phyloP scores from a whole-genome alignment of 2,888 invertebrate genomes.

The Zonitis immaculata region DNA sequence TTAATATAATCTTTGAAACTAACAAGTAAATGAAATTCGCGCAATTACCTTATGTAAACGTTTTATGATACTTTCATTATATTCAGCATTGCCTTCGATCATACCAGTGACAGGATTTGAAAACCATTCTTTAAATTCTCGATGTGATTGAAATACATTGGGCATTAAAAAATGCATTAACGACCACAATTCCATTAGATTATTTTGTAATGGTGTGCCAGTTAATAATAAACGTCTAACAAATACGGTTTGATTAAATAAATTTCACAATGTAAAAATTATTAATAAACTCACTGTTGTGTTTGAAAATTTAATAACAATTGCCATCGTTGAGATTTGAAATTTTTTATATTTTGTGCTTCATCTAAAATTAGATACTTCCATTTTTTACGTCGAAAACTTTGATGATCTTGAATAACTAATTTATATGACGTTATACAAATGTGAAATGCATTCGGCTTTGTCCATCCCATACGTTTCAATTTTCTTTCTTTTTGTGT shows the following conservation, averaged over 20 bases:
- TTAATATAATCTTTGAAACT: too few relatives aligned
- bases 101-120: conserved; percentile 94
- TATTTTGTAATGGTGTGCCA: conserved; percentile 94
- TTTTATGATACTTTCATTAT: conserved; percentile 83
- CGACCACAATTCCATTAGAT: conserved; percentile 95
- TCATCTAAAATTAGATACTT: conserved; percentile 97
- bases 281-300: conserved; percentile 60
- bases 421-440: conserved; percentile 98
- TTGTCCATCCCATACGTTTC: conserved; percentile 94
- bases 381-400: conserved; percentile 96
- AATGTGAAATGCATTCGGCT: conserved; percentile 96
- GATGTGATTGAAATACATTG: conserved; percentile 91
- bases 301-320: conserved; percentile 91
- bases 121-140: conserved; percentile 98
- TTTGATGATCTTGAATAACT: conserved; percentile 97
- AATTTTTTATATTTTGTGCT: conserved; percentile 99
- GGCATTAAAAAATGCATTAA: conserved; percentile 99
- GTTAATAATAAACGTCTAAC: conserved; percentile 83
- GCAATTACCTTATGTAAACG: conserved; percentile 75
- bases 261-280: conserved; percentile 3
- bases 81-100: conserved; percentile 90
- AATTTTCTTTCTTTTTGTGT: conserved; percentile 90
- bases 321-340: conserved; percentile 99
- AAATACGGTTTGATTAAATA: conserved; percentile 27
- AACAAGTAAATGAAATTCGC: too few relatives aligned